phyloP scores from a whole-genome alignment of 2,113 vertebrate species.

The Myxocyprinus asiaticus region DNA sequence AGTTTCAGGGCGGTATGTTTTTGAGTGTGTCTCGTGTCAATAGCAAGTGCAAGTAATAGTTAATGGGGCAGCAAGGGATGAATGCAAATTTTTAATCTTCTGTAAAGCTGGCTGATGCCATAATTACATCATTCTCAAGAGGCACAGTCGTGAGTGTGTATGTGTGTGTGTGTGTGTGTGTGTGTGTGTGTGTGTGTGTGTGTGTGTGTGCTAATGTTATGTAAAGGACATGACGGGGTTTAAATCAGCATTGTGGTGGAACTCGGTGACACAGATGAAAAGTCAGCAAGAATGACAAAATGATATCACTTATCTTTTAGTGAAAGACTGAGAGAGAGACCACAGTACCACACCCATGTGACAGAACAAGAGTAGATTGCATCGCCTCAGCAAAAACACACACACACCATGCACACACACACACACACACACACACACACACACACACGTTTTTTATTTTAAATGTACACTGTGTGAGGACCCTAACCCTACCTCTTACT shows the following conservation, averaged over 20 bases:
- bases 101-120: conserved; percentile 5
- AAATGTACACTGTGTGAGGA: too few species aligned
- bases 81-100: conserved; percentile 39
- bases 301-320: conserved; percentile 28
- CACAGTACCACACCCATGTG: conserved; percentile 33
- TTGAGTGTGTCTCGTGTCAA: conserved; percentile 8
- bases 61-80: not conserved
- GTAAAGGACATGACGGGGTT: conserved; percentile 43
- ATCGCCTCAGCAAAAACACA: not conserved
- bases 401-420: too few species aligned
- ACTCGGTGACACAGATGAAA: conserved; percentile 41
- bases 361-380: conserved; percentile 27
- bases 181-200: not conserved
- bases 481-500: too few species aligned
- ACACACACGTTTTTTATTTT: too few species aligned
- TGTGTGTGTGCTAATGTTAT: not conserved
- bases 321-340: not conserved
- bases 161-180: not conserved
- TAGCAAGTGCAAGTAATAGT: too few species aligned
- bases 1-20: not conserved
- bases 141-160: not conserved
- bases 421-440: too few species aligned
- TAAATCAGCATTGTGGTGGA: conserved; percentile 29
- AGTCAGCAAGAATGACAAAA: conserved; percentile 41
- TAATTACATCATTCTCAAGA: conserved; percentile 35